Conservation (phyloP, 2,888 invertebrate genomes). For the Rhopalosiphum nymphaeae region DNA sequence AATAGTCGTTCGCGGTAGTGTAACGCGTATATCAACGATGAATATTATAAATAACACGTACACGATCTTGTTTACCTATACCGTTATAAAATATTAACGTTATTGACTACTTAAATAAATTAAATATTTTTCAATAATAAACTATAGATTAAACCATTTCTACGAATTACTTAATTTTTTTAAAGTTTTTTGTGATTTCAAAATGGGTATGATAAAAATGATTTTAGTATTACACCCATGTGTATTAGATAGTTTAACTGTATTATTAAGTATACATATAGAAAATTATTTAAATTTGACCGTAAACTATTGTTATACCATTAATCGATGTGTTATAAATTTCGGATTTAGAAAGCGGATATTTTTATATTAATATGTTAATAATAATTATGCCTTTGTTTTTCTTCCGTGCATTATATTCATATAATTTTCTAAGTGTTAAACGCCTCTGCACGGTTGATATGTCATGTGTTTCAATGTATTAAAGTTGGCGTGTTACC, state of each 20-base stretch:
- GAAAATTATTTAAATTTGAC: not conserved
- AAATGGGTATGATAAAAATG: not conserved
- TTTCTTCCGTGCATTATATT: not conserved
- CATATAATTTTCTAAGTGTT: not conserved
- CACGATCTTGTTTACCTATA: not conserved
- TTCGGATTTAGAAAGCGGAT: not conserved
- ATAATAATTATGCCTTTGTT: not conserved
- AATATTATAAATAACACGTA: not conserved
- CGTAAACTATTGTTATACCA: not conserved
- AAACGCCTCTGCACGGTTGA: not conserved
- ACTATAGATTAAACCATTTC: not conserved
- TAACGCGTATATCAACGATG: not conserved
- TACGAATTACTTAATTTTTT: not conserved
- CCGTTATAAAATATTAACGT: constrained; percentile 1
- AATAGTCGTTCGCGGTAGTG: not conserved
- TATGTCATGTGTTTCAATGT: not conserved
- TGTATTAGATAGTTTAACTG: not conserved
- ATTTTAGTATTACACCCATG: not conserved
- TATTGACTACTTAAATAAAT: not conserved
- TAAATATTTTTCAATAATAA: not conserved
- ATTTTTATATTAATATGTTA: not conserved
- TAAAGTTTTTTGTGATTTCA: not conserved
- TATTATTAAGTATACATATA: not conserved
- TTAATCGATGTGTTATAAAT: not conserved
- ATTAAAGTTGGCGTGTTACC: not conserved